Evolutionary conservation across 2,113 vertebrate species (phyloP).

Genomic region (Dryoscopus gambensis): DNA sequence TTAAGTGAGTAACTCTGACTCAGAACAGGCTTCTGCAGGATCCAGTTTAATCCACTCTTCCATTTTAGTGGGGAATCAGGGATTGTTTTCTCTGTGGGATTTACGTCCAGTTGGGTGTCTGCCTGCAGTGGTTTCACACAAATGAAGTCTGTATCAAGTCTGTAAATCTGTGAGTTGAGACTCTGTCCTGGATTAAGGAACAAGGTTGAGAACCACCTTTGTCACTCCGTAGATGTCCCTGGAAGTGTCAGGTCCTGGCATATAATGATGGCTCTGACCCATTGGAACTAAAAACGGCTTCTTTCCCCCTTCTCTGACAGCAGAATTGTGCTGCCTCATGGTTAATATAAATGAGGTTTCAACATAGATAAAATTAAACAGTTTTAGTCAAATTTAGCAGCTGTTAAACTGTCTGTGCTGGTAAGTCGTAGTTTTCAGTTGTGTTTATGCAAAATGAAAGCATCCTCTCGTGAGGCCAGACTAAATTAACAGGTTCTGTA

Average conservation of each 20-base stretch:
- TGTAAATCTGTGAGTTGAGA: background rate
- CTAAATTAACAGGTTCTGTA: background rate
- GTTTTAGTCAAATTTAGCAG: background rate
- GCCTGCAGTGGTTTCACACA: background rate
- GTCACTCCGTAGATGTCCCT: background rate
- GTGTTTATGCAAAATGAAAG: background rate
- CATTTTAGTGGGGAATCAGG: background rate
- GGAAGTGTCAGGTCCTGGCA: background rate
- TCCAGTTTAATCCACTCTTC: background rate
- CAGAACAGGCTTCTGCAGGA: background rate
- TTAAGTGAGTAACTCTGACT: background rate
- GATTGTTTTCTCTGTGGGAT: background rate
- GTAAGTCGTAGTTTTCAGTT: background rate
- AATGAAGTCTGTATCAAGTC: background rate
- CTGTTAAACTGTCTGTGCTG: background rate
- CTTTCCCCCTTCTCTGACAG: background rate
- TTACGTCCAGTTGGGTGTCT: background rate
- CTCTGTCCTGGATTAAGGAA: background rate
- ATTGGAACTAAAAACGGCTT: background rate
- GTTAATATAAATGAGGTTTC: constrained; percentile 14
- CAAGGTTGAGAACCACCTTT: background rate
- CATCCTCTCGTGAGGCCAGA: background rate
- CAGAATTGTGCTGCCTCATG: background rate
- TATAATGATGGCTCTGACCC: background rate
- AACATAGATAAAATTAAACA: background rate